Base-by-base conservation (phyloP, 2,888 invertebrate genomes). In the Phorcus lineatus region DNA sequence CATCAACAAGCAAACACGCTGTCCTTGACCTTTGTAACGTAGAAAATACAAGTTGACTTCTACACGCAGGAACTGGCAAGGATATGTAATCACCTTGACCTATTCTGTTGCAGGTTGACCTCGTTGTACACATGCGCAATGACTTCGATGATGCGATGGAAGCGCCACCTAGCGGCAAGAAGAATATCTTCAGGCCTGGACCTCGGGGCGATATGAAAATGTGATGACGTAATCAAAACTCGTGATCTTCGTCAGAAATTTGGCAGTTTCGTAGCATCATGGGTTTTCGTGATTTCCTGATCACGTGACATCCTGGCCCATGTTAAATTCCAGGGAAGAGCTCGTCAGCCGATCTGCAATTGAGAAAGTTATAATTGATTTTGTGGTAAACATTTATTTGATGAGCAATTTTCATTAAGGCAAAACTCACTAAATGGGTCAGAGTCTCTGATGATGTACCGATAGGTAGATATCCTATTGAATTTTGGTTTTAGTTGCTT, bases 81-180 rank as follows among this genome's bases (percentile, higher is more conserved):
- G 62, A 28, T 17, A 6, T 13, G 9, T 22, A 2, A 62, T 28
- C 24, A 62, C 28, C 62, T 62, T 62, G 47, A 11, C 11, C 11
- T 47, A 13, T 47, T 36, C 47, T 47, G 11, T 47, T 47, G 4
- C 47, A 47, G 47, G 11, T 47, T 6, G 47, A 47, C 47, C 47
- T 47, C 47, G 47, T 11, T 47, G 47, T 47, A 47, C 47, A 13
- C 7, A 11, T 47, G 47, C 62, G 28, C 28, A 28, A 28, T 22
- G 62, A 62, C 62, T 62, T 62, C 62, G 17, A 28, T 28, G 28
- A 62, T 62, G 28, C 62, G 62, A 62, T 62, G 62, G 62, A 62
- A 28, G 62, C 28, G 62, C 28, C 62, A 28, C 62, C 62, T 24
- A 2, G 2, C 28, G 28, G 28, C 62, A 28, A 62, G 28, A 22